Evolutionary conservation across 2,797 vertebrate species (phyloP), one percentile per base, ranked within the genome.

Genomic region (Centropyge bicolor): DNA sequence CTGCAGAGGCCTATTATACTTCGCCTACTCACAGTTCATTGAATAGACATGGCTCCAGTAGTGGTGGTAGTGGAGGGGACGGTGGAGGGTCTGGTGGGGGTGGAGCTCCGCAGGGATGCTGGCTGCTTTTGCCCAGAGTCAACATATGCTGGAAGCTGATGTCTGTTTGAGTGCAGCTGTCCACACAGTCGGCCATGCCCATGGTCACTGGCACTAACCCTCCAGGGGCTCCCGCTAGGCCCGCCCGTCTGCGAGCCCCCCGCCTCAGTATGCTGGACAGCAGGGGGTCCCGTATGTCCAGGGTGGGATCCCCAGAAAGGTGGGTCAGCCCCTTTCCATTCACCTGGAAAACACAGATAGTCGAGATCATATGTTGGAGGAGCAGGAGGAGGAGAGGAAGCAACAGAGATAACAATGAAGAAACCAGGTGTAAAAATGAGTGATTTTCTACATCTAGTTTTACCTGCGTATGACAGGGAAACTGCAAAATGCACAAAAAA

Each of bases 101-200:
- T 1, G 91, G 94, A 78, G 91, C 95, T 66, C 95, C 95, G 0
- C 95, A 95, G 78, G 92, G 94, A 73, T 96, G 95, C 36, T 95
- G 94, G 74, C 85, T 86, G 75, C 93, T 92, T 89, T 95, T 95
- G 86, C 96, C 95, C 90, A 96, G 89, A 24, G 95, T 96, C 93
- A 97, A 86, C 93, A 97, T 96, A 90, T 97, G 96, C 88, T 97
- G 97, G 92, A 97, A 97, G 94, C 96, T 97, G 93, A 97, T 97
- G 94, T 97, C 97, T 1, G 96, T 97, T 89, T 97, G 96, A 63
- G 97, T 97, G 86, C 96, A 96, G 88, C 94, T 97, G 95, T 97
- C 96, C 78, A 97, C 96, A 70, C 97, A 96, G 88, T 96, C 96
- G n/a, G 94, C 90, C 89, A 88, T 86, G 72, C 92, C 93, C 87